A percentile compares a stretch with the other conserved stretches of the same genome.
These are phyloP conservation scores for Ctenopoma kingsleyae DNA, from an alignment of 2,797 vertebrate genomes.

Conservation along the genomic window DNA sequence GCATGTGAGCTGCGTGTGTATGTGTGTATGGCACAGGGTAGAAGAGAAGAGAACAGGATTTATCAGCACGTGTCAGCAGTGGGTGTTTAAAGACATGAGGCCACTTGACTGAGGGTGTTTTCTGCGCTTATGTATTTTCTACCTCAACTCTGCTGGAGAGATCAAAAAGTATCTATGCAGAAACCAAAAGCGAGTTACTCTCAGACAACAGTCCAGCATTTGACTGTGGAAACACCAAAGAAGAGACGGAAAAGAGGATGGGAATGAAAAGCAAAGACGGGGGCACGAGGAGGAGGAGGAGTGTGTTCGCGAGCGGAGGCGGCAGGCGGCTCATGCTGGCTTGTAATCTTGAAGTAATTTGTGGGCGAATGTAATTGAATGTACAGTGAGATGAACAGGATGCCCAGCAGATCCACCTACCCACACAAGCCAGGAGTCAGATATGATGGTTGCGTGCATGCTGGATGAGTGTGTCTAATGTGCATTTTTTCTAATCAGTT, in stretches of 20 bases:
- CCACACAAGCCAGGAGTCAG: slow-evolving; percentile 70
- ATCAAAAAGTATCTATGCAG: slow-evolving; percentile 42
- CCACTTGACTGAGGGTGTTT: slow-evolving; percentile 48
- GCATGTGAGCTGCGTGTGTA: slow-evolving; percentile 3
- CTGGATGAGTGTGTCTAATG: slow-evolving; percentile 39
- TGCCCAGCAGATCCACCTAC: slow-evolving; percentile 68
- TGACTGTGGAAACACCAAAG: slow-evolving; percentile 53
- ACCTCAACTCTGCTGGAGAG: slow-evolving; percentile 40
- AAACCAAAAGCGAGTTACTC: slow-evolving; percentile 47
- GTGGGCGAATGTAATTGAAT: slow-evolving; percentile 80
- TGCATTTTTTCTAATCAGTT: slow-evolving; percentile 49
- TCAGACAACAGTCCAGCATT: slow-evolving; percentile 47
- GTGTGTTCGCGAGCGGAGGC: slow-evolving; percentile 64
- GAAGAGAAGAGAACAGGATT: slow-evolving; percentile 34
- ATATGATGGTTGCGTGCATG: slow-evolving; percentile 42
- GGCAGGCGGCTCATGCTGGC: slow-evolving; percentile 71
- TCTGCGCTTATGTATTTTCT: slow-evolving; percentile 42
- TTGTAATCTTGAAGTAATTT: slow-evolving; percentile 75
- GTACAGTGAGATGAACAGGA: slow-evolving; percentile 76
- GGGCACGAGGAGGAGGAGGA: slow-evolving; percentile 60
- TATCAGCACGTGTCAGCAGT: slow-evolving; percentile 59
- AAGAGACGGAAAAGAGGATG: slow-evolving; percentile 37
- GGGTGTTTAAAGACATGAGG: slow-evolving; percentile 60
- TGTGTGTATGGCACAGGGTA: slow-evolving; percentile 11
- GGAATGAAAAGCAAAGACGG: slow-evolving; percentile 48